A percentile compares a stretch with the other conserved stretches of the same genome.
phyloP scores from a whole-genome alignment of 1,140 invertebrate species.

The Melanaphis sacchari region DNA sequence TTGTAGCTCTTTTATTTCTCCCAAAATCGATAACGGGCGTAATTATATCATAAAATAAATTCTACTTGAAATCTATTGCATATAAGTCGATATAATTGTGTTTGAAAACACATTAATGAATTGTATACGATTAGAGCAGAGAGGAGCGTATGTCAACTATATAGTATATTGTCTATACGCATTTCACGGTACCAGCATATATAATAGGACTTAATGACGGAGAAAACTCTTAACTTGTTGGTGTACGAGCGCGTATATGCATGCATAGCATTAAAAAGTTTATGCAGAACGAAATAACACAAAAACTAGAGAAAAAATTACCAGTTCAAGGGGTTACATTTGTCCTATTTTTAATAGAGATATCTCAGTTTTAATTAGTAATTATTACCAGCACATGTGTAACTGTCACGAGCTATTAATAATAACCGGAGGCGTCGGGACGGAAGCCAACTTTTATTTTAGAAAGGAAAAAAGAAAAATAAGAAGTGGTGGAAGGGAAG shows the following conservation, averaged over 20 bases:
- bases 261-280: neutral
- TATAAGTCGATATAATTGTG: neutral
- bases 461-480: constrained; percentile 14
- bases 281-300: constrained; percentile 42
- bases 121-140: neutral
- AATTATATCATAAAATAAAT: neutral
- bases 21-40: neutral
- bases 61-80: neutral
- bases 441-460: constrained; percentile 55
- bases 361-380: constrained; percentile 58
- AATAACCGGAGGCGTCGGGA: constrained; percentile 56
- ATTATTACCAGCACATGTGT: constrained; percentile 57
- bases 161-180: neutral
- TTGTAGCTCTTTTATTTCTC: neutral
- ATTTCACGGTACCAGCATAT: constrained; percentile 19
- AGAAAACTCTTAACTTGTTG: constrained; percentile 6
- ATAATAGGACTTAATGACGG: constrained; percentile 32
- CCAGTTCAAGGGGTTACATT: constrained; percentile 46
- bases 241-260: neutral
- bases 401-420: constrained; percentile 57
- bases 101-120: constrained; percentile 33
- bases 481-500: neutral
- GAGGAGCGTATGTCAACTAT: neutral
- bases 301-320: constrained; percentile 3
- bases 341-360: constrained; percentile 58